phyloP scores from a whole-genome alignment of 2,113 vertebrate genomes.

The Ardeotis arabs region DNA sequence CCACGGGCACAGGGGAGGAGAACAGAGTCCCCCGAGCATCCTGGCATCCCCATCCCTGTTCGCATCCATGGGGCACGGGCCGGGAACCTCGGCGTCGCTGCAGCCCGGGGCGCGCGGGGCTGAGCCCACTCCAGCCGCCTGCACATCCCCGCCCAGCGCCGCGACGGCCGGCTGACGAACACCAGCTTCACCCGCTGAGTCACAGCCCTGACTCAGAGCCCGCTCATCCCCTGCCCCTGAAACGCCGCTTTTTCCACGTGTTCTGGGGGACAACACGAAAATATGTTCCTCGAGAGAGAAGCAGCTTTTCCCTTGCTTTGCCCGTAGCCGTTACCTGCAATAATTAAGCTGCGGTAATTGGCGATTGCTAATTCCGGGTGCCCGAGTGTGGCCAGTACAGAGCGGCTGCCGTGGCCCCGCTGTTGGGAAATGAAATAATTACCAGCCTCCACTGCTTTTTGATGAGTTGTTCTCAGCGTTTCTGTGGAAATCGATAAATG shows the following conservation, averaged over 20 bases:
- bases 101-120: background rate
- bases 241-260: accelerated
- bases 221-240: background rate
- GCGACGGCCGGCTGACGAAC: background rate
- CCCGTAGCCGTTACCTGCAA: accelerated
- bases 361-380: background rate
- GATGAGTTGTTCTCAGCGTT: background rate
- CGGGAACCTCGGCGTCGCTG: background rate
- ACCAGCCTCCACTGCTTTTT: background rate
- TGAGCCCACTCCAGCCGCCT: background rate
- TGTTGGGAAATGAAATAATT: background rate
- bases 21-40: background rate
- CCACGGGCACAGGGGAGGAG: background rate
- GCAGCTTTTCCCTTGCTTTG: background rate
- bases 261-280: accelerated
- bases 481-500: background rate
- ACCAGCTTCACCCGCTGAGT: background rate
- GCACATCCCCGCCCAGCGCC: background rate
- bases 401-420: background rate
- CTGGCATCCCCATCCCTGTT: accelerated
- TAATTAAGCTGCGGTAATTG: background rate
- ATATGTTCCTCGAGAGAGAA: background rate
- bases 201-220: conserved; percentile 9
- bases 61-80: accelerated
- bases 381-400: background rate